These are phyloP conservation scores for Gonioctena quinquepunctata DNA, from an alignment of 1,140 invertebrate species.

Conservation along the genomic window DNA sequence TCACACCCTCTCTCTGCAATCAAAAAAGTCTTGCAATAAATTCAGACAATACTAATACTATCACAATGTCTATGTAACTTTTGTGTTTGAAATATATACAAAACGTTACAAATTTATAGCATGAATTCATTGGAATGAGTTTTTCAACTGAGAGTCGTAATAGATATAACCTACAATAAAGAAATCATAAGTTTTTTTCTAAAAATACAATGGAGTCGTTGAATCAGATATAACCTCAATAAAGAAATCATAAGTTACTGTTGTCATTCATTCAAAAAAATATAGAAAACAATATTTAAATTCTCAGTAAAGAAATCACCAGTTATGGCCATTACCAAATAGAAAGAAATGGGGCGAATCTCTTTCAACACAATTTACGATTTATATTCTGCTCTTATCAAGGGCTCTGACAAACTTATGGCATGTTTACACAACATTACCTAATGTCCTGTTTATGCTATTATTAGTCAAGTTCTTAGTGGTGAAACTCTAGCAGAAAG, in stretches of 20 bases:
- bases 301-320: no score
- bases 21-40: conserved; percentile 15
- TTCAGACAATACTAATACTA: conserved; percentile 9
- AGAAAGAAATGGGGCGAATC: no score
- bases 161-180: conserved; percentile 20
- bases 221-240: conserved; percentile 16
- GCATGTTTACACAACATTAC: no score
- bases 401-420: no score
- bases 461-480: no score
- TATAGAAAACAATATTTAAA: no score
- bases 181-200: conserved; percentile 18
- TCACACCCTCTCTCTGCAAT: not conserved
- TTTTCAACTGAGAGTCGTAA: not conserved
- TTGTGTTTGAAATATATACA: conserved; percentile 10
- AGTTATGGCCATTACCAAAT: no score
- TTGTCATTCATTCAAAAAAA: no score
- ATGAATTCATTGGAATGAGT: not conserved
- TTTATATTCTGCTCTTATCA: no score
- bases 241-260: conserved; percentile 6
- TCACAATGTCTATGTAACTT: conserved; percentile 16
- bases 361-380: no score
- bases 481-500: no score
- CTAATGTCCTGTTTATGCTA: no score
- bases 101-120: conserved; percentile 8
- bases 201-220: conserved; percentile 25